These are phyloP conservation scores for Dipodomys spectabilis DNA, from an alignment of 2,113 vertebrate species.

Conservation along the genomic window DNA sequence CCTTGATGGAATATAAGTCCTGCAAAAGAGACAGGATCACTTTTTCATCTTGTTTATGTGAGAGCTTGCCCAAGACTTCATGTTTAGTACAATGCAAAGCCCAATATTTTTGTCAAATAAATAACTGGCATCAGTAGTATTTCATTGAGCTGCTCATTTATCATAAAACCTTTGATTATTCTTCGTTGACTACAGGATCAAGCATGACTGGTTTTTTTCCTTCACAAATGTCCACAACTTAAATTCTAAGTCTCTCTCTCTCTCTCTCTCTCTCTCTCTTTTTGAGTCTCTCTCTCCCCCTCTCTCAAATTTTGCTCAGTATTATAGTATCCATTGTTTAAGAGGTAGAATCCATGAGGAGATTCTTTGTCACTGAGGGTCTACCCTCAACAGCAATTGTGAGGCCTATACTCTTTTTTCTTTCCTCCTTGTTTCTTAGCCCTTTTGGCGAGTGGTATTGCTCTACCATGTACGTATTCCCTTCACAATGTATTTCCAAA, in stretches of 20 bases:
- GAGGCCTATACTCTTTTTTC: no score
- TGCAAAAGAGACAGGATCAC: background rate
- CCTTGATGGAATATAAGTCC: background rate
- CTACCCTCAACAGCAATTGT: background rate
- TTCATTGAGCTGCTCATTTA: background rate
- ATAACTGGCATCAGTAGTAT: background rate
- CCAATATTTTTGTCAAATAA: background rate
- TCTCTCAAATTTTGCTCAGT: no score
- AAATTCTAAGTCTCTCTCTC: background rate
- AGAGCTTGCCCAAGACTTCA: background rate
- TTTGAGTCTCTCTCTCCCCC: no score
- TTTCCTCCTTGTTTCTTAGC: background rate
- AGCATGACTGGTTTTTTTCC: background rate
- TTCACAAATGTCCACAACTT: background rate
- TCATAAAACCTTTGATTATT: background rate
- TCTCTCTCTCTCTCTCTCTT: no score
- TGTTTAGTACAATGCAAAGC: background rate
- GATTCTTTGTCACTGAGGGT: background rate
- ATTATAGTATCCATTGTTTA: background rate
- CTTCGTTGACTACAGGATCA: conserved; percentile 1
- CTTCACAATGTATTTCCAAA: background rate
- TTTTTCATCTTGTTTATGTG: background rate
- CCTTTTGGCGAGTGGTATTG: background rate
- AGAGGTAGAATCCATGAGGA: no score
- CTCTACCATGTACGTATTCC: background rate